Evolutionary conservation across 2,797 vertebrate genomes (phyloP).

Genomic region (Rhynchonycteris naso): DNA sequence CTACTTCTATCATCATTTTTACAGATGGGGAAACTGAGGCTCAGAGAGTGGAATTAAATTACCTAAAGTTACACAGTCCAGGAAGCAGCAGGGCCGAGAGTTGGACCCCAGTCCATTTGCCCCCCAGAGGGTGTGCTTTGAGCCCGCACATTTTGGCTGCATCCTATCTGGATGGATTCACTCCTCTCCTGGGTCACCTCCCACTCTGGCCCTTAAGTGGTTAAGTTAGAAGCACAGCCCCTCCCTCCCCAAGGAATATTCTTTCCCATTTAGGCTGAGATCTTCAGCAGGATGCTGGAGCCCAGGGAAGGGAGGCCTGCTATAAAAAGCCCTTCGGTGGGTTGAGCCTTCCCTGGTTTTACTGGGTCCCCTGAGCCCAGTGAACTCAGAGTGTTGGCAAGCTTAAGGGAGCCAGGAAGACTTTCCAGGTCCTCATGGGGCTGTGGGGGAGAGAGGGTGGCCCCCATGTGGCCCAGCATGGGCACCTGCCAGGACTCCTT

Average conservation of each 20-base stretch:
- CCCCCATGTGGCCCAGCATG: background rate
- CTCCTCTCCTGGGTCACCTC: background rate
- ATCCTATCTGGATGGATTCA: background rate
- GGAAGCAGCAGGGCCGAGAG: background rate
- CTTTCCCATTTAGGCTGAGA: conserved; percentile 58
- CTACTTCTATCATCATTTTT: background rate
- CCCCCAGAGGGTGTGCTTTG: background rate
- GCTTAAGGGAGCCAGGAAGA: background rate
- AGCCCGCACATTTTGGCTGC: background rate
- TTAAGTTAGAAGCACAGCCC: conserved; percentile 55
- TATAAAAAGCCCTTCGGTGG: conserved; percentile 74
- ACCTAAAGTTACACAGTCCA: conserved; percentile 1
- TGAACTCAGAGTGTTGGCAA: background rate
- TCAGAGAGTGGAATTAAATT: background rate
- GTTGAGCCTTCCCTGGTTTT: conserved; percentile 31
- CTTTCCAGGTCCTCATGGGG: background rate
- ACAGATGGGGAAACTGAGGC: background rate
- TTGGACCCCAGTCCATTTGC: background rate
- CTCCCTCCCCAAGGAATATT: conserved; percentile 1
- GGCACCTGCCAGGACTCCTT: background rate
- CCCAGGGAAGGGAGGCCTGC: conserved; percentile 62
- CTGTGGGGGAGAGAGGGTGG: background rate
- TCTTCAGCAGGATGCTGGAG: conserved; percentile 58
- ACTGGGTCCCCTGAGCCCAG: background rate
- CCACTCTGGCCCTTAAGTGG: background rate